Conservation (phyloP, 2,888 invertebrate species). For the Conomelus anceps region DNA sequence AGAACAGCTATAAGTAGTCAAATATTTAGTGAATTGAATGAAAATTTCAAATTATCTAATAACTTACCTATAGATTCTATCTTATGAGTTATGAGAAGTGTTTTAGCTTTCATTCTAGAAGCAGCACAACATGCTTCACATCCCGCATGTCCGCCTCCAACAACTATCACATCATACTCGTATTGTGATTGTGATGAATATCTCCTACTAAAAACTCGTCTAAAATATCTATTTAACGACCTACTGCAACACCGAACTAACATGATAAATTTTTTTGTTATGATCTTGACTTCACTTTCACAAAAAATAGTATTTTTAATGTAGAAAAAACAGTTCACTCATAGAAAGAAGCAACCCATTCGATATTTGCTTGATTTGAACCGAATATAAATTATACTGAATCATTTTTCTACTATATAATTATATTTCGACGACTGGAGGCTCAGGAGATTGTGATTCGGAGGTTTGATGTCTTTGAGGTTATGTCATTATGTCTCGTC, state of each 20-base stretch:
- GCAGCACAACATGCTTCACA: constrained; percentile 80
- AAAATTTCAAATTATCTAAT: not conserved
- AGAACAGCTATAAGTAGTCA: no score
- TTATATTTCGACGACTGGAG: not conserved
- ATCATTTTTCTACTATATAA: not conserved
- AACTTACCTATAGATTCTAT: constrained; percentile 65
- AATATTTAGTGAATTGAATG: no score
- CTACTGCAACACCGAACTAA: not conserved
- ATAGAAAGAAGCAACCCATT: no score
- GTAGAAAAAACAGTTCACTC: not conserved
- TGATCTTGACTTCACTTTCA: not conserved
- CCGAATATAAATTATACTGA: not conserved
- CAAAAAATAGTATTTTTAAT: not conserved
- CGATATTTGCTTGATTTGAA: not conserved
- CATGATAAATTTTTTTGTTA: not conserved
- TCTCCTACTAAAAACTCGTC: not conserved
- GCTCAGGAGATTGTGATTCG: not conserved
- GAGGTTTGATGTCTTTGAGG: not conserved
- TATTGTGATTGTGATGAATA: not conserved
- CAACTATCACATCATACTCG: constrained; percentile 67
- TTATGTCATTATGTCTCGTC: not conserved
- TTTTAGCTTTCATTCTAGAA: constrained; percentile 72
- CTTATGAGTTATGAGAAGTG: constrained; percentile 77
- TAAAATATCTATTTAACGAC: not conserved
- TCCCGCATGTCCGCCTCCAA: constrained; percentile 90